phyloP scores from a whole-genome alignment of 2,888 invertebrate genomes.

The Diarsia mendica region DNA sequence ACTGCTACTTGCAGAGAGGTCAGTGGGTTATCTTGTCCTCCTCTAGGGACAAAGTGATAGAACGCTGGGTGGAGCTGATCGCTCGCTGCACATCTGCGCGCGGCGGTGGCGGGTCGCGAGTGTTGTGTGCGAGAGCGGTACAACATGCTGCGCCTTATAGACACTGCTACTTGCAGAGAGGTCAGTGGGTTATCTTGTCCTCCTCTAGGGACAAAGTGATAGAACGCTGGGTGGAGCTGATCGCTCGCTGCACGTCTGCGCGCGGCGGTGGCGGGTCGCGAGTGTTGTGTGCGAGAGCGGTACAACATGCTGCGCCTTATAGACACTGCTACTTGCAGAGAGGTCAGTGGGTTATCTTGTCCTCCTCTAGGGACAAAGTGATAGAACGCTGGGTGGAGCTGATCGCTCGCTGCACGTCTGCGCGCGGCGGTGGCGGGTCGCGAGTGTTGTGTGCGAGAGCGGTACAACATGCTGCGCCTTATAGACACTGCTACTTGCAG shows the following conservation, averaged over 20 bases:
- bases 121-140: slow-evolving; percentile 83
- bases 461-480: slow-evolving; percentile 84
- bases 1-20: slow-evolving; percentile 89
- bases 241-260: slow-evolving; percentile 90
- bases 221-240: slow-evolving; percentile 91
- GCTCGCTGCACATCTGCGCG: slow-evolving; percentile 90
- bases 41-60: slow-evolving; percentile 91
- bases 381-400: slow-evolving; percentile 92
- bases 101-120: slow-evolving; percentile 82
- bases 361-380: slow-evolving; percentile 89
- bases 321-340: slow-evolving; percentile 91
- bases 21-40: no score
- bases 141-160: slow-evolving; percentile 87
- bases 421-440: slow-evolving; percentile 81
- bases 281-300: slow-evolving; percentile 83
- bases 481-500: slow-evolving; percentile 91
- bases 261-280: slow-evolving; percentile 83
- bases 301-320: slow-evolving; percentile 85
- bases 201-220: slow-evolving; percentile 90
- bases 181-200: no score
- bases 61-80: slow-evolving; percentile 91
- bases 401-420: slow-evolving; percentile 90
- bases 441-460: slow-evolving; percentile 85
- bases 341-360: no score
- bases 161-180: slow-evolving; percentile 90